Evolutionary conservation across 1,140 invertebrate genomes (phyloP).

Genomic region (Harpegnathos saltator): DNA sequence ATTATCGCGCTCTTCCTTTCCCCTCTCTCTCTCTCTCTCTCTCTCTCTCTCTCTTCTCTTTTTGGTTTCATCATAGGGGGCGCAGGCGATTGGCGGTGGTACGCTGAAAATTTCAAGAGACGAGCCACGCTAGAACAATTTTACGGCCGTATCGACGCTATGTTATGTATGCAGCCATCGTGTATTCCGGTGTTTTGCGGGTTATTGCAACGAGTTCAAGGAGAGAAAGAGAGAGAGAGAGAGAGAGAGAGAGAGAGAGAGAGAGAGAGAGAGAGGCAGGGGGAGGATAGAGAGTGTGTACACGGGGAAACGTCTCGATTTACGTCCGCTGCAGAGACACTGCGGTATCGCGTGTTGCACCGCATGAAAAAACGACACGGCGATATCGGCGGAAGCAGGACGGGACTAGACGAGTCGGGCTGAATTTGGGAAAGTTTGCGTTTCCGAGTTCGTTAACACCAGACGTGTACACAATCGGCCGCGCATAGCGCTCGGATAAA

Average conservation of each 20-base stretch:
- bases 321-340: constrained; percentile 32
- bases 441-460: constrained; percentile 5
- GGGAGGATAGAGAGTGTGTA: not conserved
- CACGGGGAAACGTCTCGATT: constrained; percentile 38
- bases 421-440: not conserved
- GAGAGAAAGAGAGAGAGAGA: constrained; percentile 22
- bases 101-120: constrained; percentile 31
- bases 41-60: not conserved
- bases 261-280: constrained; percentile 10
- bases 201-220: constrained; percentile 61
- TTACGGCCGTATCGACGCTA: constrained; percentile 20
- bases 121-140: constrained; percentile 2
- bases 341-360: constrained; percentile 51
- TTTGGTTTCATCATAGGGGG: no score
- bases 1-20: not conserved
- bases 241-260: constrained; percentile 14
- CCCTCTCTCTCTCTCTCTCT: not conserved
- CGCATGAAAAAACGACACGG: constrained; percentile 13
- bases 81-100: not conserved
- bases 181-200: not conserved
- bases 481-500: not conserved
- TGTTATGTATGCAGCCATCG: constrained; percentile 24
- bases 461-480: not conserved
- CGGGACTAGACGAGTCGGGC: no score
- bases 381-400: constrained; percentile 12